A percentile compares a stretch with the other conserved stretches of the same genome.
Conservation (phyloP, 1,140 invertebrate genomes). For the Dendrolimus kikuchii region DNA sequence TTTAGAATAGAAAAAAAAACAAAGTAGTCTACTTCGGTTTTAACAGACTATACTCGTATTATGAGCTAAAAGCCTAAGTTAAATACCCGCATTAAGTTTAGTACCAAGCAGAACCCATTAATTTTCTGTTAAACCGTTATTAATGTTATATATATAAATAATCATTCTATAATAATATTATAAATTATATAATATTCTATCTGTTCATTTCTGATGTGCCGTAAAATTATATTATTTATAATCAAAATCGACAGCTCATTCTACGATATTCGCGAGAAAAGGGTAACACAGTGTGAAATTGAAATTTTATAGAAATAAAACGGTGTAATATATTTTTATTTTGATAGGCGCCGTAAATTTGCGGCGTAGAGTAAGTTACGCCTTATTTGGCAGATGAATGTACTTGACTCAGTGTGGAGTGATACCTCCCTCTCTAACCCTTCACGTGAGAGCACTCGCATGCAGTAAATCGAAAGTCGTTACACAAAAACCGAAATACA, state of each 20-base stretch:
- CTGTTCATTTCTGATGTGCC: background rate
- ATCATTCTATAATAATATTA: too few relatives aligned
- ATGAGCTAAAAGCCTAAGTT: too few relatives aligned
- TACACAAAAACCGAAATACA: conserved; percentile 51
- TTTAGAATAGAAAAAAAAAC: too few relatives aligned
- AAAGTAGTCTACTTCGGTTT: too few relatives aligned
- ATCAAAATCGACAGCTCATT: conserved; percentile 10
- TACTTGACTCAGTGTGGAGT: conserved; percentile 37
- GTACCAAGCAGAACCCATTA: too few relatives aligned
- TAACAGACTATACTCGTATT: too few relatives aligned
- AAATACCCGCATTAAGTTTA: too few relatives aligned
- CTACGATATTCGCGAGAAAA: conserved; percentile 16
- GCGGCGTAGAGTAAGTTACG: conserved; percentile 38
- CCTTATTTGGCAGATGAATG: conserved; percentile 53
- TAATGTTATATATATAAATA: too few relatives aligned
- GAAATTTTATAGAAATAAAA: conserved; percentile 40
- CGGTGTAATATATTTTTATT: conserved; percentile 24
- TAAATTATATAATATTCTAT: too few relatives aligned
- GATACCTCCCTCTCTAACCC: conserved; percentile 42
- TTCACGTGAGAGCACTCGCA: conserved; percentile 42
- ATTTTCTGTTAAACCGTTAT: too few relatives aligned
- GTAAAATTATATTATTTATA: conserved; percentile 5
- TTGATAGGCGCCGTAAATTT: conserved; percentile 28
- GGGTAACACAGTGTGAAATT: conserved; percentile 42
- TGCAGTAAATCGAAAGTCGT: conserved; percentile 55